phyloP scores from a whole-genome alignment of 2,888 invertebrate genomes.

The Meteorus colon region DNA sequence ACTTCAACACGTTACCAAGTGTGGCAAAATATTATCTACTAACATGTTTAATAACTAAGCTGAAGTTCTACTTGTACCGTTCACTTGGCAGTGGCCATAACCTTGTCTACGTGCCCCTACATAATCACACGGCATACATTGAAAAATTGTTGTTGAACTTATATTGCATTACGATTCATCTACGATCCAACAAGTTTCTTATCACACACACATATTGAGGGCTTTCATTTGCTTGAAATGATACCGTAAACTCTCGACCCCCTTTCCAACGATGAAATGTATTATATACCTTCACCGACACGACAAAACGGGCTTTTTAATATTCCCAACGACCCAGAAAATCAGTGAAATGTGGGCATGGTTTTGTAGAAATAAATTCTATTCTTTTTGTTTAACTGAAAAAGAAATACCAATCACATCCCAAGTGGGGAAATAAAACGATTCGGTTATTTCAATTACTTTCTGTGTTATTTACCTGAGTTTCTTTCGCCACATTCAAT shows the following conservation, averaged over 20 bases:
- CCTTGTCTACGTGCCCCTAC: slow-evolving; percentile 3
- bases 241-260: slow-evolving; percentile 52
- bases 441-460: not conserved
- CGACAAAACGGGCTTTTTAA: slow-evolving; percentile 19
- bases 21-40: not conserved
- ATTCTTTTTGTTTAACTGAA: not conserved
- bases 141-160: not conserved
- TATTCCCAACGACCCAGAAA: slow-evolving; percentile 47
- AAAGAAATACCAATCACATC: not conserved
- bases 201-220: slow-evolving; percentile 6
- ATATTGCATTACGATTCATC: slow-evolving; percentile 6
- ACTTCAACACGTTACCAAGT: not conserved
- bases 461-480: slow-evolving; percentile 61
- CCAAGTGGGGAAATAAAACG: slow-evolving; percentile 19
- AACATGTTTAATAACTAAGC: not conserved
- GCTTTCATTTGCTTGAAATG: slow-evolving; percentile 19
- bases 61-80: not conserved
- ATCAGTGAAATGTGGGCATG: slow-evolving; percentile 1
- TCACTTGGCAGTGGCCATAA: slow-evolving; percentile 16
- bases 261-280: slow-evolving; percentile 39
- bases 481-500: slow-evolving; percentile 67
- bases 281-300: slow-evolving; percentile 43
- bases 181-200: not conserved
- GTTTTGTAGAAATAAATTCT: not conserved
- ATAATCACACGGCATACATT: not conserved